Evolutionary conservation across 2,797 vertebrate species (phyloP), one percentile per base, ranked within the genome.

Genomic region (Craterocephalus amniculus): DNA sequence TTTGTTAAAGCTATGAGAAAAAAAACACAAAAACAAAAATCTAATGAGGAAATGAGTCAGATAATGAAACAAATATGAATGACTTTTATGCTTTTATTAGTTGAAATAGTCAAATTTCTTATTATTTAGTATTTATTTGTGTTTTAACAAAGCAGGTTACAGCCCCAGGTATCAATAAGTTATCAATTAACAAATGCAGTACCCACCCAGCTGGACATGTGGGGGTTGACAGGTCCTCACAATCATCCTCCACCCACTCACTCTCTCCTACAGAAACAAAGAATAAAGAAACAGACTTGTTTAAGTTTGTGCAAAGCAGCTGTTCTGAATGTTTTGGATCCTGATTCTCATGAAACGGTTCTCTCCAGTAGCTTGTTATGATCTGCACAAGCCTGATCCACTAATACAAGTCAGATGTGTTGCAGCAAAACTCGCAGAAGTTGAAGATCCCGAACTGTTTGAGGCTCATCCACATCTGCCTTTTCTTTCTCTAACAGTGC

Each of bases 201-300:
- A 54, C 62, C 79, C 64, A 95, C 94, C 87, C 74, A 22, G 76
- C 29, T 6, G 94, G 93, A 73, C 94, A 95, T 0, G 32, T 45
- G 0, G 89, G 72, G 0, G 52, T 8, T 2, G 45, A 70, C 43
- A 94, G 63, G 59, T 93, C 79, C 0, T 86, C 88, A 79, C 94
- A 95, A 2, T 34, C 1, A 6, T 92, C 94, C 29, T 92, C 79
- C 72, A 92, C 81, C 94, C 94, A 95, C 31, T 82, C n/a, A 0
- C 1, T 87, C 36, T 91, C 85, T 62, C 90, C 94, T 95, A 29
- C 6, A 61, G 31, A 51, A 14, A 4, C 10, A 22, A 11, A 32
- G 29, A 20, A 55, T 0, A 60, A 16, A 18, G 14, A 27, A 9
- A 43, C n/a, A n/a, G n/a, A n/a, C 32, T 4, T 6, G 27, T 2